A percentile compares a stretch with the other conserved stretches of the same genome.
Conservation (phyloP, 2,113 vertebrate genomes). For the Pavo muticus region DNA sequence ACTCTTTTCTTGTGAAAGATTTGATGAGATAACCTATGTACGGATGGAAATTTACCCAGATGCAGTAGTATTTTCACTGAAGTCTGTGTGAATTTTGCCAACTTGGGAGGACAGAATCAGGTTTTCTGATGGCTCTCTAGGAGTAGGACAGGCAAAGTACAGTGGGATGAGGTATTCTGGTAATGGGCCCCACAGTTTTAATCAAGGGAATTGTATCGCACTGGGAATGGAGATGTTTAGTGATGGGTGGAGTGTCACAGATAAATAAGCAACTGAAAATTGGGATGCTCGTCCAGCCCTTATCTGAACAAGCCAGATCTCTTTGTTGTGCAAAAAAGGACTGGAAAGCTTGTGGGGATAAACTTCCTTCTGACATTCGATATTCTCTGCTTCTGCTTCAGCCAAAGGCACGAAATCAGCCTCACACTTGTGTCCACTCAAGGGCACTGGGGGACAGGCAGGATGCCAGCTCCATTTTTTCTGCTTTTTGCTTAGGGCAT, state of each 20-base stretch:
- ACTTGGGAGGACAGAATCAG: neutral
- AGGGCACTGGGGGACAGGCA: neutral
- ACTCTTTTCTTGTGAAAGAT: neutral
- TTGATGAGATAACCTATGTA: neutral
- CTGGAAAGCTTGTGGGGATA: neutral
- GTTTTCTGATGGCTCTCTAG: neutral
- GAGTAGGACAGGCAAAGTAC: neutral
- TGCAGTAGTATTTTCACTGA: neutral
- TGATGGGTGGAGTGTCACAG: conserved; percentile 11
- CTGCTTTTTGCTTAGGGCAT: neutral
- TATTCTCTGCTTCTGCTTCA: neutral
- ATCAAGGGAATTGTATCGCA: neutral
- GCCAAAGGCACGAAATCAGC: neutral
- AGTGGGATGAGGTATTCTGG: neutral
- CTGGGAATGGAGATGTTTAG: conserved; percentile 21
- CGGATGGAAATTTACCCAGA: neutral
- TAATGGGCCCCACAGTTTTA: neutral
- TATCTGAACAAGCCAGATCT: conserved; percentile 60
- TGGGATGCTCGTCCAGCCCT: conserved; percentile 17
- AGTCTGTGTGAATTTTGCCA: neutral
- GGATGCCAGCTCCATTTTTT: neutral
- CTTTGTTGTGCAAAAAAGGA: conserved; percentile 56
- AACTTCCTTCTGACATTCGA: conserved; percentile 26
- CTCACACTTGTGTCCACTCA: neutral
- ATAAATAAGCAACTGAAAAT: conserved; percentile 57